Evolutionary conservation across 2,113 vertebrate genomes (phyloP), one percentile per base, ranked within the genome.

Genomic region (Mirounga angustirostris): DNA sequence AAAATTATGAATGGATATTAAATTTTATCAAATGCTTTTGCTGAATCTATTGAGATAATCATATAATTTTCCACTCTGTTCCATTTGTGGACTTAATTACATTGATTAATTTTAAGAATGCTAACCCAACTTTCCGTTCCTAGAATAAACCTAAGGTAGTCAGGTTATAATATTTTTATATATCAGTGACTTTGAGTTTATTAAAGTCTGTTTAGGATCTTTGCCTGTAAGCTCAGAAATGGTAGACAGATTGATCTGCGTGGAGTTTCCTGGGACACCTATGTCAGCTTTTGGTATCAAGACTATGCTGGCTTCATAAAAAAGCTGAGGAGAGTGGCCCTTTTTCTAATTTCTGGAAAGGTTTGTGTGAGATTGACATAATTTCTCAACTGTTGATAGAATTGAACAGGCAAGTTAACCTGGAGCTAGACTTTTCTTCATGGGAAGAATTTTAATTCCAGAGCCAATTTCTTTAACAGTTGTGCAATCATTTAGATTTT

Each of bases 41-140:
- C 58, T 76, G 36, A 58, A 36, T 89, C 46, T 94, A 18, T 36
- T 36, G 61, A 61, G 16, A 94, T 86, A 30, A 56, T 56, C 54
- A 26, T 24, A 19, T 26, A 22, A 74, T 74, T 91, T 91, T 65
- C 24, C 40, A 56, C 22, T 71, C 33, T 69, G 46, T 33, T 54
- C 21, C 36, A 1, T 46, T 14, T 52, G 43, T 30, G n/a, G 33
- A 21, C 28, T 88, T 33, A 73, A 63, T 36, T 63, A 50, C 54
- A 50, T 18, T 83, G 59, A 50, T 71, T 56, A 61, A 78, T 94
- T 95, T 87, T 74, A 87, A 92, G 59, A 71, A 43, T 24, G 5
- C 10, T 36, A 61, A 46, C 10, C 18, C 43, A 40, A 26, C 6
- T 30, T 30, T 73, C 52, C 11, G 21, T 65, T 54, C 67, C 28